Evolutionary conservation across 2,113 vertebrate genomes (phyloP), one percentile per base, ranked within the genome.

Genomic region (Clarias macrocephalus): DNA sequence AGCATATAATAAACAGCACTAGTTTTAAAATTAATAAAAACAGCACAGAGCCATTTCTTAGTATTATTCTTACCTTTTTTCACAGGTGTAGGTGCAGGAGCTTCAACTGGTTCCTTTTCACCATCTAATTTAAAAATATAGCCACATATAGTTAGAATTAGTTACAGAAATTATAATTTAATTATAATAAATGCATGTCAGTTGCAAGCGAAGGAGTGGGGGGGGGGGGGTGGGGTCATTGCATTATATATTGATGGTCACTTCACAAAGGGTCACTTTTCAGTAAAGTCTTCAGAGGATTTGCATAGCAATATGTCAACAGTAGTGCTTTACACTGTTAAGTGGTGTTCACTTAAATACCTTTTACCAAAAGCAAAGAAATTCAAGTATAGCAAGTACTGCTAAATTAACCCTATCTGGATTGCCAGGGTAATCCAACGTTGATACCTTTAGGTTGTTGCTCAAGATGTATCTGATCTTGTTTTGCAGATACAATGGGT

Each of bases 1-100:
- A 19, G 18, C 54, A 12, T 16, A 54, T 10, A 65, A 48, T 25
- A 59, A 65, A 77, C 12, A 42, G 4, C 2, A 5, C 87, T 9
- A 63, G 16, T 48, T 62, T 57, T 66, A 84, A 19, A 72, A 87
- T 25, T 7, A 37, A 25, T 8, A 56, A 19, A 57, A n/a, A 62
- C 16, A 37, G 23, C 10, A 66, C 8, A 83, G 16, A 59, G 16
- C 2, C 19, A 9, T n/a, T 25, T 54, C 4, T n/a, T 28, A 28
- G 16, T 52, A 23, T 87, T 5, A 60, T 62, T 30, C 91, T 80
- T 95, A 93, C 95, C 95, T 98, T 98, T 95, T 90, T 93, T 97
- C 87, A 96, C 97, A 88, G 96, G 95, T 88, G 96, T 97, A 6
- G 98, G 98, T 88, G 96, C 97, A 11, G 98, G 98, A 79, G 94